Conservation (phyloP, 1,140 invertebrate species). For the Hesperophylax magnus region DNA sequence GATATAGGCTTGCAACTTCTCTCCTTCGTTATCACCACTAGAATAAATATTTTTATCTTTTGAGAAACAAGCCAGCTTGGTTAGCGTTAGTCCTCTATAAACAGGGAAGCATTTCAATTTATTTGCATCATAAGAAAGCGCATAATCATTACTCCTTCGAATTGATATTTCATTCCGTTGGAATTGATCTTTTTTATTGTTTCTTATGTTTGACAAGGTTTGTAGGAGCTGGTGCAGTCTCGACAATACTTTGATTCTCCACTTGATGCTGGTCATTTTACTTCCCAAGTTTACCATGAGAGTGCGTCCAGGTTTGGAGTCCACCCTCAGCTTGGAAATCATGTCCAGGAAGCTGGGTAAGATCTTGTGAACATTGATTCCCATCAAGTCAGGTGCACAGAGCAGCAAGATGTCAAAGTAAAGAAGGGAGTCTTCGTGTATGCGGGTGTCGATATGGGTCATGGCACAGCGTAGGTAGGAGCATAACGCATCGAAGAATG, state of each 20-base stretch:
- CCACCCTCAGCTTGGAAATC: slow-evolving; percentile 79
- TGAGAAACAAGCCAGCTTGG: slow-evolving; percentile 62
- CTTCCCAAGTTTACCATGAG: slow-evolving; percentile 76
- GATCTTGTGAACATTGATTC: slow-evolving; percentile 77
- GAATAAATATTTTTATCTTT: slow-evolving; percentile 43
- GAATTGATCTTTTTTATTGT: not conserved
- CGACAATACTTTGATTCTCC: slow-evolving; percentile 81
- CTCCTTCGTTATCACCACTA: slow-evolving; percentile 62
- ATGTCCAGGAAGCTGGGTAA: slow-evolving; percentile 84
- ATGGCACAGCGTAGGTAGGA: slow-evolving; percentile 88
- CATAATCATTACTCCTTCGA: not conserved
- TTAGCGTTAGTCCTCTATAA: slow-evolving; percentile 20
- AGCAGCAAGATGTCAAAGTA: slow-evolving; percentile 81
- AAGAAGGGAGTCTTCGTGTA: slow-evolving; percentile 86
- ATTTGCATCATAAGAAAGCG: slow-evolving; percentile 38
- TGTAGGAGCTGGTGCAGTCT: slow-evolving; percentile 75
- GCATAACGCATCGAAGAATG: slow-evolving; percentile 82
- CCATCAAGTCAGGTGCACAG: slow-evolving; percentile 74
- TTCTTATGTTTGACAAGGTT: slow-evolving; percentile 61
- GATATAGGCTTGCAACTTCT: slow-evolving; percentile 71
- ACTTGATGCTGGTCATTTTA: slow-evolving; percentile 80
- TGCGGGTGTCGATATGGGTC: slow-evolving; percentile 85
- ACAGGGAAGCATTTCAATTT: slow-evolving; percentile 57
- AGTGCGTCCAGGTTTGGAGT: slow-evolving; percentile 75
- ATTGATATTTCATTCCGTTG: slow-evolving; percentile 4